A percentile compares a stretch with the other conserved stretches of the same genome.
phyloP scores from a whole-genome alignment of 2,797 vertebrate species.

The Otus scops region DNA sequence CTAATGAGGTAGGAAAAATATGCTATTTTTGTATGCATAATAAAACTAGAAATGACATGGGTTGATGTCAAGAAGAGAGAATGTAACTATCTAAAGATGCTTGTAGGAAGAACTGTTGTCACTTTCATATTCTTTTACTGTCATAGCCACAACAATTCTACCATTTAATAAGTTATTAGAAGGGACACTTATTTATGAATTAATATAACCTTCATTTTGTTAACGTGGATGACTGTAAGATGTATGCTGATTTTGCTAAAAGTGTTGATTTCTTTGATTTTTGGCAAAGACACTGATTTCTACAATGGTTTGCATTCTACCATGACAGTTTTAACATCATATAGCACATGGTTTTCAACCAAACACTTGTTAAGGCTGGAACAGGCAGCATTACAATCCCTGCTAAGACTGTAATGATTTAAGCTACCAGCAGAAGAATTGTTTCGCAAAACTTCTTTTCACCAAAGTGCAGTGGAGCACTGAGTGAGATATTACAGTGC shows the following conservation, averaged over 20 bases:
- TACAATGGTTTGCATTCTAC: background rate
- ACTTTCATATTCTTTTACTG: background rate
- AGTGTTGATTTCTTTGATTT: background rate
- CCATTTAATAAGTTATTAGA: background rate
- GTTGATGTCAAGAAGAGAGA: background rate
- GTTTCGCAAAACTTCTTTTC: background rate
- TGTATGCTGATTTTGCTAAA: background rate
- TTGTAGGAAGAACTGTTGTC: background rate
- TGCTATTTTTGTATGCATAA: background rate
- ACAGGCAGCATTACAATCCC: background rate
- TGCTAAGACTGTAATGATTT: background rate
- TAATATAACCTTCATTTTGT: background rate
- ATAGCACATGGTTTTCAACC: background rate
- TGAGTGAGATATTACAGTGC: background rate
- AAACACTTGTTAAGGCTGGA: background rate
- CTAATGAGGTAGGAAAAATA: background rate
- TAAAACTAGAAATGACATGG: background rate
- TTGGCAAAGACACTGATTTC: background rate
- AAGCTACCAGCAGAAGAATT: background rate
- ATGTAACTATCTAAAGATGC: background rate
- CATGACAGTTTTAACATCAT: background rate
- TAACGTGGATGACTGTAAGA: background rate
- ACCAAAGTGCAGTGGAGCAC: background rate
- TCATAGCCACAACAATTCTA: conserved; percentile 2
- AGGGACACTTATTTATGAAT: background rate